These are phyloP conservation scores for Silvanus unidentatus DNA, from an alignment of 2,888 invertebrate genomes.

Conservation along the genomic window DNA sequence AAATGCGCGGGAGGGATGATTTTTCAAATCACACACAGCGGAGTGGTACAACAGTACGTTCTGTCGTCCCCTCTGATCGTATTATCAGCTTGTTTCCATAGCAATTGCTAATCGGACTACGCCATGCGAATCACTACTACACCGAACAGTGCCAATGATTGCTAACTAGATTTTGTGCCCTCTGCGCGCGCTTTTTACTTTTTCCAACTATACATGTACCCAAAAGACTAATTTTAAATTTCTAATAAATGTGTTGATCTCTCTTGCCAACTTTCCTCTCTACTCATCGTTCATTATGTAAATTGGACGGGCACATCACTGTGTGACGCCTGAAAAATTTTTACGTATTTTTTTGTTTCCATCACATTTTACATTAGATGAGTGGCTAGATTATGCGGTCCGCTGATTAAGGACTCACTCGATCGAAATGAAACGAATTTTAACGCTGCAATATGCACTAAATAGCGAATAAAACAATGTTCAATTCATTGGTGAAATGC, in stretches of 20 bases:
- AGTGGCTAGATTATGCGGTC: too few relatives aligned
- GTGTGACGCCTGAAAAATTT: too few relatives aligned
- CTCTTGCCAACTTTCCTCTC: too few relatives aligned
- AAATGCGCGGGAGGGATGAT: conserved; percentile 34
- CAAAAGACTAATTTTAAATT: too few relatives aligned
- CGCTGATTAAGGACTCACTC: too few relatives aligned
- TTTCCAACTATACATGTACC: too few relatives aligned
- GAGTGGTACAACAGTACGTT: conserved; percentile 49
- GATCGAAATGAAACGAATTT: conserved; percentile 9
- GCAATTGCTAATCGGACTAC: conserved; percentile 54
- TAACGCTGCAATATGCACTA: conserved; percentile 18
- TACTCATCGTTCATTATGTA: too few relatives aligned
- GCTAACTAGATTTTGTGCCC: background rate
- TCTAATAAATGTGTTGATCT: too few relatives aligned
- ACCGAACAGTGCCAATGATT: conserved; percentile 41
- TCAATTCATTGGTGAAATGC: conserved; percentile 24
- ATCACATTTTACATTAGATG: too few relatives aligned
- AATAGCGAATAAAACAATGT: conserved; percentile 26
- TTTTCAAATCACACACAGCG: conserved; percentile 44
- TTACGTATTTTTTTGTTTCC: too few relatives aligned
- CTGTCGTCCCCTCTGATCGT: conserved; percentile 43
- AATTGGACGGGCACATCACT: too few relatives aligned
- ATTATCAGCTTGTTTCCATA: conserved; percentile 56
- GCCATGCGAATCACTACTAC: conserved; percentile 44
- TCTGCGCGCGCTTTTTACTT: background rate